These are phyloP conservation scores for Urechis unicinctus DNA, from an alignment of 2,888 invertebrate species.

Conservation along the genomic window DNA sequence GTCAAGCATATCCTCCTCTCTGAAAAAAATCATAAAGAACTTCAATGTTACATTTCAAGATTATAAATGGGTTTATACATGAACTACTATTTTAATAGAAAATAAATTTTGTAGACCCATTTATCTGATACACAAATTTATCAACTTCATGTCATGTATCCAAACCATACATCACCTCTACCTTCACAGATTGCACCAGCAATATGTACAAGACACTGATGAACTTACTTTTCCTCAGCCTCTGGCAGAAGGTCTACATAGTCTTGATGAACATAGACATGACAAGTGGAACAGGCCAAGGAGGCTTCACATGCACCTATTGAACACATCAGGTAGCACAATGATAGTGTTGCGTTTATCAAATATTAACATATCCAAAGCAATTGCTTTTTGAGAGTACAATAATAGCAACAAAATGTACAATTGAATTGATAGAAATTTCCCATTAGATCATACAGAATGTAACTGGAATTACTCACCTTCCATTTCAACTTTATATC, in stretches of 20 bases:
- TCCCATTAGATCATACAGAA: no score
- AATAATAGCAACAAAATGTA: neutral
- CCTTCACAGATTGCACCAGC: no score
- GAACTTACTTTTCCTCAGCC: constrained; percentile 63
- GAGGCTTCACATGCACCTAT: constrained; percentile 96
- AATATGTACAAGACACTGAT: no score
- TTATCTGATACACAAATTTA: no score
- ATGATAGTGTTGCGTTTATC: neutral
- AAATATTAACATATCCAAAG: no score
- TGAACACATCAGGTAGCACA: neutral
- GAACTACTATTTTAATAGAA: no score
- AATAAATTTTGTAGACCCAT: no score
- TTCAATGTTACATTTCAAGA: neutral
- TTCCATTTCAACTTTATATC: constrained; percentile 90
- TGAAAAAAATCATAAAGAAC: constrained; percentile 35
- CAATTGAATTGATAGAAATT: neutral
- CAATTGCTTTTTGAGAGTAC: neutral
- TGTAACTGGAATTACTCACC: constrained; percentile 55
- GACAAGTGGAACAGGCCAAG: constrained; percentile 95
- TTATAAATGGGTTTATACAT: no score
- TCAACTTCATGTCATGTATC: no score
- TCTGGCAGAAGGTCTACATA: constrained; percentile 64
- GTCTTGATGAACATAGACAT: constrained; percentile 80
- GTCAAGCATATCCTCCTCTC: constrained; percentile 94
- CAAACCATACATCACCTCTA: no score